These are phyloP conservation scores for cat (Felis catus) DNA, from an alignment of 2,113 vertebrate genomes.

Conservation along the genomic window F.catus_Fca126_mat1.0 CM031411.1:71343001-71343500, in stretches of 20 bases:
- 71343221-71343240: not conserved
- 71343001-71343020: constrained; percentile 21
- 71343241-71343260: constrained; percentile 21
- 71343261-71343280: not conserved
- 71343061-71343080: not conserved
- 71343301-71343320: not conserved
- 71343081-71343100: not conserved
- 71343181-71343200: not conserved
- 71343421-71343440: constrained; percentile 1
- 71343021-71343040: not conserved
- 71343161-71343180: too few relatives aligned
- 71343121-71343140: not conserved
- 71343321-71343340: not conserved
- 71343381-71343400: not conserved
- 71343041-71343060: not conserved
- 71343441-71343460: not conserved
- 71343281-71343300: not conserved
- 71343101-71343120: not conserved
- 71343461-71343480: not conserved
- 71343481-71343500: not conserved
- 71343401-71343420: not conserved
- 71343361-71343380: not conserved
- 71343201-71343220: not conserved
- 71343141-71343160: not conserved
- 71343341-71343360: not conserved